A percentile compares a stretch with the other conserved stretches of the same genome.
These are phyloP conservation scores for Cottus gobio DNA, from an alignment of 2,113 vertebrate genomes.

Conservation along the genomic window DNA sequence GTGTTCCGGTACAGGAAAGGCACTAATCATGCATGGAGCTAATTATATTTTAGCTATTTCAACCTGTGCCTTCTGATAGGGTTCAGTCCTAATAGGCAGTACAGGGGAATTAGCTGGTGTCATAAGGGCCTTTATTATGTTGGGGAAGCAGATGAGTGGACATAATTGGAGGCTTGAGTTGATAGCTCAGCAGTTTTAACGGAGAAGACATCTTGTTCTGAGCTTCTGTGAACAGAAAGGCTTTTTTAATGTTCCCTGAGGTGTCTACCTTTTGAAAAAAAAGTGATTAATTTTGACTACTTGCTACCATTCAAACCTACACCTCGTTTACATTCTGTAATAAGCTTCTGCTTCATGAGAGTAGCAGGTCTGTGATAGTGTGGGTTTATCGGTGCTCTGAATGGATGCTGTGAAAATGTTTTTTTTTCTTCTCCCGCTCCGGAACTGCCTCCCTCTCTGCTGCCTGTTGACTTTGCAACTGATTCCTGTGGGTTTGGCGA, in stretches of 20 bases:
- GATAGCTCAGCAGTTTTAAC: slow-evolving; percentile 39
- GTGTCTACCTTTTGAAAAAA: not conserved
- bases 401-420: slow-evolving; percentile 40
- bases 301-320: slow-evolving; percentile 4
- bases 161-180: slow-evolving; percentile 16
- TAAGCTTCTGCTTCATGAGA: slow-evolving; percentile 6
- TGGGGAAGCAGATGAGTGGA: slow-evolving; percentile 36
- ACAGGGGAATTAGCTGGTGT: slow-evolving; percentile 24
- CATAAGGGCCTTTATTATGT: slow-evolving; percentile 25
- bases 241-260: slow-evolving; percentile 12
- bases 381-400: slow-evolving; percentile 10
- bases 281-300: slow-evolving; percentile 10
- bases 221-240: slow-evolving; percentile 13
- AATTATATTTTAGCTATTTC: slow-evolving; percentile 62
- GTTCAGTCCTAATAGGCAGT: slow-evolving; percentile 24
- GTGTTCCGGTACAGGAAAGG: slow-evolving; percentile 39
- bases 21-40: slow-evolving; percentile 52
- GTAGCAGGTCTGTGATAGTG: slow-evolving; percentile 24
- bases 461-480: slow-evolving; percentile 70
- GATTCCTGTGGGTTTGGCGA: slow-evolving; percentile 67
- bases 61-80: slow-evolving; percentile 24
- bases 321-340: slow-evolving; percentile 18
- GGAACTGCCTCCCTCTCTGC: slow-evolving; percentile 61
- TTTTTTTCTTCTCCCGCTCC: slow-evolving; percentile 29
- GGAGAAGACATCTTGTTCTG: not conserved